Conservation (phyloP, 2,888 invertebrate genomes). For the Rhimphoctona megacephalus region DNA sequence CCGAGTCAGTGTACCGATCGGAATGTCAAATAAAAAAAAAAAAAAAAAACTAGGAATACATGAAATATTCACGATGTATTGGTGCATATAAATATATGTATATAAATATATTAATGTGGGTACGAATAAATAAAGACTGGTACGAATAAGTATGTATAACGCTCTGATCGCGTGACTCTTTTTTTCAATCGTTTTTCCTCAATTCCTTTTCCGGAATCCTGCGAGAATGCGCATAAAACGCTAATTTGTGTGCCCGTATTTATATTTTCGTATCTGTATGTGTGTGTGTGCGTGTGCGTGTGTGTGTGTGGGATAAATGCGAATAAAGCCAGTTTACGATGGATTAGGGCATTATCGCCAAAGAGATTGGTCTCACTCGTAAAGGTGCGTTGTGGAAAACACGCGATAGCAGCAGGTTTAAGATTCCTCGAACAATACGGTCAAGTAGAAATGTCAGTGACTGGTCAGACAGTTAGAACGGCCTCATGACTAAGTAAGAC, state of each 20-base stretch:
- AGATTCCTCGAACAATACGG: conserved; percentile 12
- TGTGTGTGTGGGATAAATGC: conserved; percentile 27
- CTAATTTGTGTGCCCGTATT: background rate
- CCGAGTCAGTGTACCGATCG: conserved; percentile 57
- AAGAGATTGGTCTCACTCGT: conserved; percentile 17
- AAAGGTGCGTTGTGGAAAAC: conserved; percentile 40
- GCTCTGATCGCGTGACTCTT: conserved; percentile 54
- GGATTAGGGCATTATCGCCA: conserved; percentile 59
- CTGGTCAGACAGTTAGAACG: conserved; percentile 52
- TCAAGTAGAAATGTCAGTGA: conserved; percentile 59
- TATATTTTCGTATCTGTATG: too few species aligned
- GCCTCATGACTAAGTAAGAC: background rate
- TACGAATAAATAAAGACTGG: conserved; percentile 14
- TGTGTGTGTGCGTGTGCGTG: conserved; percentile 7
- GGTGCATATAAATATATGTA: background rate
- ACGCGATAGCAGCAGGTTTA: conserved; percentile 31
- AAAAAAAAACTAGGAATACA: conserved; percentile 13
- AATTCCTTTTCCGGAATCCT: conserved; percentile 37
- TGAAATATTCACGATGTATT: conserved; percentile 30
- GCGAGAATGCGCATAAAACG: conserved; percentile 7
- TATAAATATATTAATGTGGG: conserved; percentile 2
- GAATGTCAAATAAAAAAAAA: conserved; percentile 60
- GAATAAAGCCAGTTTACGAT: conserved; percentile 45
- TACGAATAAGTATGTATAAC: conserved; percentile 49
- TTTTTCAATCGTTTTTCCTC: conserved; percentile 46